Evolutionary conservation across 2,113 vertebrate genomes (phyloP), one percentile per base, ranked within the genome.

Genomic region (Xenopus borealis): DNA sequence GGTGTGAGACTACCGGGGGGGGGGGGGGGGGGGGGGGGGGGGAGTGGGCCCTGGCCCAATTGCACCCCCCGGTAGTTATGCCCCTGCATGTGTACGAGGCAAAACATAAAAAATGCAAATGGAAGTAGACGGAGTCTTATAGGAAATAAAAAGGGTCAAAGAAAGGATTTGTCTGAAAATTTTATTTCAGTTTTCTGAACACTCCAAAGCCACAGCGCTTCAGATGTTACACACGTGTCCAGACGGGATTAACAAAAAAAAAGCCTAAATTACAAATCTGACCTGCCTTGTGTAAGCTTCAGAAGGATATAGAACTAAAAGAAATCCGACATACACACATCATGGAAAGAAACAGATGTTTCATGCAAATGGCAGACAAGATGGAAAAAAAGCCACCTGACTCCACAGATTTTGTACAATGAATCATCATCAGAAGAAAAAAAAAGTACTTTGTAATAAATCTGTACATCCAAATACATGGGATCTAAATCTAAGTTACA

Each of bases 381-480:
- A 93, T 96, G 94, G 23, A 27, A 3, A 92, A 93, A 90, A 93
- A 89, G 90, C 93, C 90, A 91, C 86, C 91, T 85, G 74, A 89
- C 92, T 89, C 86, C 89, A 90, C 87, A 91, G 85, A 89, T 55
- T 50, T 93, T 88, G 47, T 92, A 94, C 87, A 95, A 92, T 91
- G 93, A 85, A 80, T 86, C 80, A 88, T 91, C 92, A 94, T 89
- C n/a, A 88, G 91, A 87, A 91, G 88, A 92, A 94, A 89, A 88
- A 91, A 86, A 88, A 89, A 91, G 89, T 86, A 94, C 89, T 94
- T 92, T 88, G 88, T 93, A 95, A 92, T 94, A 98, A 95, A 96
- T 94, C 95, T 99, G 95, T 99, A 98, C 95, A 99, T 95, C 94
- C 94, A 96, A 98, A 96, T 95, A 95, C 93, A 94, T 95, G 92